Conservation (phyloP, 2,797 vertebrate genomes). For the Aratinga solstitialis region DNA sequence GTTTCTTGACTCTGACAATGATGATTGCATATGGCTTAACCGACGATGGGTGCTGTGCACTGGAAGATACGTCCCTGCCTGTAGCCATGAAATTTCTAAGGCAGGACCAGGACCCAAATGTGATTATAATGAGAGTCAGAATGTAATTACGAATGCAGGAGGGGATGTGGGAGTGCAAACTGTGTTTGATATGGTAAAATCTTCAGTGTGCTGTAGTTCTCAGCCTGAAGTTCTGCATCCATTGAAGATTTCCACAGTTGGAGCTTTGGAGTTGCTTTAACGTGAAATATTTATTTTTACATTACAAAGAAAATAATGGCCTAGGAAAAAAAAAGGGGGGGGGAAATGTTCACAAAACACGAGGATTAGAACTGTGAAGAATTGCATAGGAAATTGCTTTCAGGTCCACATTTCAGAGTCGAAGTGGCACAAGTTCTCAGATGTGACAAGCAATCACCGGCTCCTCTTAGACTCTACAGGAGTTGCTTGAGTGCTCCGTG, state of each 20-base stretch:
- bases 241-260: conserved; percentile 37
- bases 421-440: neutral
- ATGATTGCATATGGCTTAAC: neutral
- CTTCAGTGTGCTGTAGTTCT: neutral
- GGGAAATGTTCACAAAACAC: neutral
- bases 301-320: conserved; percentile 20
- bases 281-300: conserved; percentile 36
- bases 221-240: conserved; percentile 16
- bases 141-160: neutral
- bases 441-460: conserved; percentile 12
- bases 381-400: conserved; percentile 28
- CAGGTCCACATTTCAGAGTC: neutral
- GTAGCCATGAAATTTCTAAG: neutral
- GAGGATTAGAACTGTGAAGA: conserved; percentile 19
- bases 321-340: neutral
- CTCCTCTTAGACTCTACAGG: neutral
- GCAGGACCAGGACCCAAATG: neutral
- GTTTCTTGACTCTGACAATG: neutral
- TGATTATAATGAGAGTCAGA: conserved; percentile 1
- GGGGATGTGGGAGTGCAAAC: neutral
- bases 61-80: neutral
- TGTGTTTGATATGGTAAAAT: conserved; percentile 47
- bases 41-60: neutral
- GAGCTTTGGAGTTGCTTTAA: conserved; percentile 14
- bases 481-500: conserved; percentile 23